Evolutionary conservation across 2,888 invertebrate genomes (phyloP), one percentile per base, ranked within the genome.

Genomic region (Aromia moschata): DNA sequence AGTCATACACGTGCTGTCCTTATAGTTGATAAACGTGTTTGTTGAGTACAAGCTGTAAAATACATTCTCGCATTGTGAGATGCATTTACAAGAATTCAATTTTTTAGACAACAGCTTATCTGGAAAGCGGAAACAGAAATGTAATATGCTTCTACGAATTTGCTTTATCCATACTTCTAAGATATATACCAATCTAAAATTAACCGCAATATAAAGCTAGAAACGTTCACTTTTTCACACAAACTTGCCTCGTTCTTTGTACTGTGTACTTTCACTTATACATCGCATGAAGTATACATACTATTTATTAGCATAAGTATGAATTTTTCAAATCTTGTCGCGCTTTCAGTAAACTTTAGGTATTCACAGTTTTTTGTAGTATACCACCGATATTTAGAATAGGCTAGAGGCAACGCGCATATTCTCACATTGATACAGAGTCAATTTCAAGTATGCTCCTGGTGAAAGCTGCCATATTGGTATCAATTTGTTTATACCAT

Each of bases 21-120:
- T 55, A 11, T 52, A 58, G 15, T 47, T 41, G 17, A 66, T 62
- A 11, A 36, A 17, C 2, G 69, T 57, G 10, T 67, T 62, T 15
- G 71, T 68, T 1, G 71, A 67, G 16, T 65, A 38, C 1, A 75
- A 64, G 12, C 61, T 55, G 52, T 77, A 77, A 52, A 67, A 70
- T 16, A 70, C 68, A 56, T 77, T 74, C 59, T 78, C 76, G 57
- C 79, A 79, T 64, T 77, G 75, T 11, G 74, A 30, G 1, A 72
- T 71, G 60, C 79, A 79, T 30, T 68, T 37, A 38, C 76, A 75
- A 3, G 56, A 38, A 12, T 40, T 57, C 15, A 47, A 46, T 20
- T 15, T 46, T 0, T 46, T 51, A 15, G 49, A 54, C 10, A 56
- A 16, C 5, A 49, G 37, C 30, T 43, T 45, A n/a, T 30, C 44